Evolutionary conservation across 2,888 invertebrate species (phyloP), one percentile per base, ranked within the genome.

Genomic region (Campaea margaritaria): DNA sequence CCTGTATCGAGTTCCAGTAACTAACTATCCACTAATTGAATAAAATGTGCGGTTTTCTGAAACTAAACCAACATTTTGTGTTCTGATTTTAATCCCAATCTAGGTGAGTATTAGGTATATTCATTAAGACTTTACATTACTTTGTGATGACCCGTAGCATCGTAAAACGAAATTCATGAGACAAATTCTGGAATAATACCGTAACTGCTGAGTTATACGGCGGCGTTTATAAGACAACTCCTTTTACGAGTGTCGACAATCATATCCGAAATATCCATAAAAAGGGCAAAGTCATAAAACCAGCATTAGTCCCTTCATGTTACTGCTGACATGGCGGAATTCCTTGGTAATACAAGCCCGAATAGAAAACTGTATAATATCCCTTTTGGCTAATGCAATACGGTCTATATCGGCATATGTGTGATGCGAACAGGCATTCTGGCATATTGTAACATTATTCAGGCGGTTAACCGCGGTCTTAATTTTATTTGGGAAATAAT

Each of bases 191-290:
- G 49, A 45, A 64, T 52, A 50, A 67, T 61, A 55, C 47, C 54
- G 54, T 67, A 54, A 64, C 57, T 50, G 62, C 71, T 62, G 71
- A 70, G 69, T 74, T 72, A 67, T 73, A 75, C 68, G 74, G 69
- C 73, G 74, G 69, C 78, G 76, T 79, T 83, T 78, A 78, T 78
- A 77, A 78, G 77, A 78, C 74, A 79, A 81, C 75, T 80, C 79
- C 67, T 84, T 83, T 84, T 83, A 84, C 79, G 85, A 82, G 79
- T 79, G 82, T 75, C 81, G 83, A 84, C 85, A 87, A 87, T 85
- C 82, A 86, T 87, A 86, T 83, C 79, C 79, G 79, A 83, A 82
- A 85, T 85, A 83, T 79, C 79, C 83, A 81, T 89, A 87, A 89
- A 89, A 87, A 83, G 81, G 85, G 82, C 79, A 79, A 75, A 74